Percentiles rank a stretch among this genome's conserved stretches.
Evolutionary conservation across 2,113 vertebrate genomes (phyloP).

Genomic region (Python bivittatus): DNA sequence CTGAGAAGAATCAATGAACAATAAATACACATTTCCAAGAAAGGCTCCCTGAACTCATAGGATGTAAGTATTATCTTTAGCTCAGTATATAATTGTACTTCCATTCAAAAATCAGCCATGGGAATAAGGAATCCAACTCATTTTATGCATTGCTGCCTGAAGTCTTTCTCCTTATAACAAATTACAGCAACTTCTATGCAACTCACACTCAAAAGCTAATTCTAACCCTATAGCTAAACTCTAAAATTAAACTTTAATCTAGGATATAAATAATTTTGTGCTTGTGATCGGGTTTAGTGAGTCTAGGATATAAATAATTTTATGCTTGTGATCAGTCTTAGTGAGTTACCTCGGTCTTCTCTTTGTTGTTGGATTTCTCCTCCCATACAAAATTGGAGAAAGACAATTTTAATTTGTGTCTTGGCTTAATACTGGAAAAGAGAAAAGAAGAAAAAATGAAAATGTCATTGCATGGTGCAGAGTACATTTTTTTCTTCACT

Average conservation of each 20-base stretch:
- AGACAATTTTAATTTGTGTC: conserved; percentile 9
- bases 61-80: conserved; percentile 80
- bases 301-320: conserved; percentile 80
- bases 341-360: conserved; percentile 50
- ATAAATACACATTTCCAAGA: conserved; percentile 78
- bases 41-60: conserved; percentile 77
- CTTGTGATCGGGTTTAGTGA: conserved; percentile 76
- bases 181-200: conserved; percentile 85
- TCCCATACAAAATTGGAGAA: background rate
- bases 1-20: conserved; percentile 74
- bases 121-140: conserved; percentile 83
- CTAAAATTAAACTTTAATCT: conserved; percentile 85
- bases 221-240: conserved; percentile 82
- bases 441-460: background rate
- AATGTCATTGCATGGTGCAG: background rate
- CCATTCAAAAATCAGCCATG: conserved; percentile 84
- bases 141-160: conserved; percentile 82
- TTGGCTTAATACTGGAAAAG: background rate
- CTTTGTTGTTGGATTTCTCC: conserved; percentile 17
- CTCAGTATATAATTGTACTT: conserved; percentile 82
- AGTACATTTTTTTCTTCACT: background rate
- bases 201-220: conserved; percentile 80
- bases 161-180: conserved; percentile 85
- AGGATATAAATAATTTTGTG: conserved; percentile 81
- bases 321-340: conserved; percentile 77